Base-by-base conservation (phyloP, 2,797 vertebrate species). In the Dendrocincla fuliginosa region DNA sequence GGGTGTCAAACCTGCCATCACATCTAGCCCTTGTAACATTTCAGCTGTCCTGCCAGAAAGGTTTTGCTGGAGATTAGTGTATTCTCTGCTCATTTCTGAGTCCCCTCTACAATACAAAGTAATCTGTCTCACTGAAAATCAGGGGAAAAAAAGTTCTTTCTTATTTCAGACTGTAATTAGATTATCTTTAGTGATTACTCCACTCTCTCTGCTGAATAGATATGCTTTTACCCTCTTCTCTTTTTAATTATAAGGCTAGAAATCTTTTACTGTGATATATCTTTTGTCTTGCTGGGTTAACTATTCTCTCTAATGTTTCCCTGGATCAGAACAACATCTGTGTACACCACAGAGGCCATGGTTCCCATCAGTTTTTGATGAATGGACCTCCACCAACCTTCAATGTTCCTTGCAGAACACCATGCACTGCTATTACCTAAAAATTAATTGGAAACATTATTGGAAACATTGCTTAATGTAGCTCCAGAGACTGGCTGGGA, bases 381-480 rank as follows among this genome's bases (percentile, higher is more conserved):
- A 84, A 96, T 93, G 67, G 59, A 59, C 17, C 28, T 92, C 77
- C 63, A 90, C 67, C 81, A 90, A 65, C 70, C 67, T 93, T 71
- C 92, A 79, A 19, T 0, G 0, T 63, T 90, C 65, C 64, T 86
- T 2, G 0, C 84, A 84, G 84, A 82, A 82, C 0, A 0, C 63
- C 50, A 15, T 44, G 42, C 42, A 44, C 65, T 0, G 1, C n/a
- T 90, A 76, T 84, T 95, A 84, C 77, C 86, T 84, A 89, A 87
- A 90, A 87, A 94, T 87, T 96, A 94, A 87, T 87, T 89, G 42
- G 70, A 89, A 95, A 81, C 57, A 27, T 90, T 86, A 57, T 71
- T 79, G 15, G 61, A 93, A 88, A 57, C 33, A 39, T 81, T 90
- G 46, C 50, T 93, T 89, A 87, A 61, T 89, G 47, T 61, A 92